Evolutionary conservation across 2,888 invertebrate genomes (phyloP), one percentile per base, ranked within the genome.

Genomic region (Cephalotes varians): DNA sequence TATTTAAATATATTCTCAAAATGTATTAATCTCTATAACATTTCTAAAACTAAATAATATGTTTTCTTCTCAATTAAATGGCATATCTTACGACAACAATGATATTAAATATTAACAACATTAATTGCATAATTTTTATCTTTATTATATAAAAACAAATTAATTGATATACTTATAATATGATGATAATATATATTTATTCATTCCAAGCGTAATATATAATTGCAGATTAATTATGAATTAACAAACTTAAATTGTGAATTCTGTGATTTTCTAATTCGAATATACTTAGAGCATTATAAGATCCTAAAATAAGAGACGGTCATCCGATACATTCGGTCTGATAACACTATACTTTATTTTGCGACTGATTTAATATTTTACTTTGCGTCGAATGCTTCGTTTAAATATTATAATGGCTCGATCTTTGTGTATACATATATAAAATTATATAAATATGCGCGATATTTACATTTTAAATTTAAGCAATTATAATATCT

Each of bases 401-500:
- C 83, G 82, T 86, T 69, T 85, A 84, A 83, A 77, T 87, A 85
- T 81, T 83, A 81, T 87, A 86, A 83, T 72, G 72, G 64, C 31
- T 85, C 76, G 81, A 84, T 77, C 83, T 86, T 74, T 79, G 84
- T 87, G 81, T 87, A 85, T 86, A 87, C 65, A 47, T 85, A 87
- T 83, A 81, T 67, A 83, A 82, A 73, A 69, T 56, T 80, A 81
- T 81, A 81, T 37, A 62, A 64, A 81, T 64, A 74, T 56, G 64
- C 81, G 76, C 56, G 71, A 62, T 71, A 79, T 56, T 25, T 82
- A 86, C 56, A 90, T 77, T 90, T 90, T 86, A 90, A 91, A 84
- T 89, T 88, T 93, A 93, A 92, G 91, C 87, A 90, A 91, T 91
- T 92, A 92, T 92, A 87, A 88, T 86, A 89, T 88, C 90, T 89